Conservation (phyloP, 2,797 vertebrate genomes). For the Poecilia wingei region DNA sequence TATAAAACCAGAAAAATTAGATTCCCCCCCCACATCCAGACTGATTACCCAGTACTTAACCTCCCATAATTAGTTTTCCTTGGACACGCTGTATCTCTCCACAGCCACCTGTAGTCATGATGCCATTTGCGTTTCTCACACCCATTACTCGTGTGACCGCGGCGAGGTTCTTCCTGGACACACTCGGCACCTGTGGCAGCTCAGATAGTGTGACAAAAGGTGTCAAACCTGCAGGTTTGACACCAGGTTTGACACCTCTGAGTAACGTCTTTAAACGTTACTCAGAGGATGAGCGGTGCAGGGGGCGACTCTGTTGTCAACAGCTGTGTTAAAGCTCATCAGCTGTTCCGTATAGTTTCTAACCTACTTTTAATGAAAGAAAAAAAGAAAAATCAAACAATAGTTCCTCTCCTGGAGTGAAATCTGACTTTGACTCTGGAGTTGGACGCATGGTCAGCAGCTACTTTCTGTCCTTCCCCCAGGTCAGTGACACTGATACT, state of each 20-base stretch:
- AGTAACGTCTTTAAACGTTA: not conserved
- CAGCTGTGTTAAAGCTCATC: not conserved
- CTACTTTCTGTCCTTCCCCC: conserved; percentile 40
- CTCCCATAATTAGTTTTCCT: conserved; percentile 44
- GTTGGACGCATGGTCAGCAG: conserved; percentile 39
- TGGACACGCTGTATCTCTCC: conserved; percentile 44
- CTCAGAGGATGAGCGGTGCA: not conserved
- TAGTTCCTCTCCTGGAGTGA: not conserved
- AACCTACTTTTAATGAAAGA: not conserved
- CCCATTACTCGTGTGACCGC: conserved; percentile 25
- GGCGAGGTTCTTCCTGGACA: not conserved
- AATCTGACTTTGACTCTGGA: conserved; percentile 30
- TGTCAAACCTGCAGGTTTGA: not conserved
- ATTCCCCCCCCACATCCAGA: not conserved
- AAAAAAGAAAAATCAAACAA: conserved; percentile 4
- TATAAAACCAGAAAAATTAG: not conserved
- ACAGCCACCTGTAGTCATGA: conserved; percentile 46
- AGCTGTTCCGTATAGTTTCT: not conserved
- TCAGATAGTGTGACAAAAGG: conserved; percentile 6
- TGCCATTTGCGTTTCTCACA: conserved; percentile 38
- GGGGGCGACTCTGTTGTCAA: not conserved
- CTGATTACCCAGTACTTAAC: conserved; percentile 31
- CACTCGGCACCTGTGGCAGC: conserved; percentile 27
- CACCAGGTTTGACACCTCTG: too few species aligned
- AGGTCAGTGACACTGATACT: conserved; percentile 40